Conservation (phyloP, 2,113 vertebrate genomes). For the Pterocles burchelli region DNA sequence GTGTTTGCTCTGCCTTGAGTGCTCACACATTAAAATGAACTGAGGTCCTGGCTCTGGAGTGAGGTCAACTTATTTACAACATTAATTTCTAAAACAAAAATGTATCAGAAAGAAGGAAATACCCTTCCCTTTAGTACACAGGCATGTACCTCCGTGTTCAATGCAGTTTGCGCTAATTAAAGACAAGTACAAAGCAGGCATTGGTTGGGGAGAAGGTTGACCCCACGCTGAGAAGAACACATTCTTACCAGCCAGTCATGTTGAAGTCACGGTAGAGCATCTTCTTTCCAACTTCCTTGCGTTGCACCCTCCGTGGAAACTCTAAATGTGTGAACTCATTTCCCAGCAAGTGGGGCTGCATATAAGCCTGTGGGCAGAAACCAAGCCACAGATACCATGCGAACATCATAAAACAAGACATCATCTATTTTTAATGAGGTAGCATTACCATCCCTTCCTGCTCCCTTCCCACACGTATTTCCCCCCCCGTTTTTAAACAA, state of each 20-base stretch:
- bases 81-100: background rate
- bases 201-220: background rate
- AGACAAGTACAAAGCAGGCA: background rate
- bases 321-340: constrained; percentile 99
- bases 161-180: background rate
- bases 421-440: constrained; percentile 14
- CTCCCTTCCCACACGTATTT: background rate
- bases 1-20: background rate
- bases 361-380: constrained; percentile 85
- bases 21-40: background rate
- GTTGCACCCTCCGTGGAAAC: constrained; percentile 95
- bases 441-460: background rate
- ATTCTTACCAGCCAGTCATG: constrained; percentile 95
- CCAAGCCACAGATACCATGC: constrained; percentile 2
- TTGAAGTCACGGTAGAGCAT: constrained; percentile 98
- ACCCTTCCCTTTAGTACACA: background rate
- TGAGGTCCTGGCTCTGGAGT: background rate
- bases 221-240: background rate
- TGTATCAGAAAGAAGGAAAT: background rate
- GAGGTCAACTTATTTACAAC: background rate
- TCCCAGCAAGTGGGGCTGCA: constrained; percentile 97
- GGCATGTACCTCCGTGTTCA: background rate
- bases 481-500: background rate
- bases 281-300: constrained; percentile 96
- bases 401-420: background rate